Base-by-base conservation (phyloP, 2,113 vertebrate species). In the Rhea americana region DNA sequence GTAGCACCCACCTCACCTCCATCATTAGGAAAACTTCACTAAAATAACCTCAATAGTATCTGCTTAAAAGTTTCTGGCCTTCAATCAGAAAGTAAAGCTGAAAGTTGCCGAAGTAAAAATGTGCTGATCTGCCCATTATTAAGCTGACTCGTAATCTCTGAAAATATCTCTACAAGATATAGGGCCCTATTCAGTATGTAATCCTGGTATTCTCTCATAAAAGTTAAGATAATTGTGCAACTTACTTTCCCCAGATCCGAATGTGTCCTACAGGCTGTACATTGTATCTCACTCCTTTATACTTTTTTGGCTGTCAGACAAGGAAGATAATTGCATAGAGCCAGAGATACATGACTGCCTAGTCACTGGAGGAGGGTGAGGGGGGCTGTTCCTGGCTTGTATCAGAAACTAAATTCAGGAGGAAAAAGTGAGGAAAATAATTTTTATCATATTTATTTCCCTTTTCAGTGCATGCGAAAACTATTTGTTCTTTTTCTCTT, bases 1-100 rank as follows among this genome's bases (percentile, higher is more conserved):
- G 82, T 65, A 90, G 81, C 61, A 91, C 11, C 45, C 43, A 75
- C 85, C 89, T 93, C 75, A 70, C 73, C 18, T 81, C 56, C 73
- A 88, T 88, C 80, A 62, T 90, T 93, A 95, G 61, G 76, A 81
- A 92, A 83, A 68, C 79, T 74, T 93, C 56, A 73, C 61, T 90
- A 62, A 81, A 93, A 90, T 84, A 90, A 84, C 53, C 73, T 86
- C 45, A 15, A 56, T 30, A 87, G 28, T 15, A 83, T 30, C 61
- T 11, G 22, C 32, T 73, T 77, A 91, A 91, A 90, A 83, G 51
- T 85, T 87, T 72, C 39, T 68, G 32, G 35, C 35, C 24, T 72
- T 90, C 0, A 0, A 75, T 74, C 43, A 83, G 45, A 88, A 96
- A 78, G 32, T 65, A 72, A 83, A 96, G 78, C 32, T 67, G 28